phyloP scores from a whole-genome alignment of 1,140 invertebrate species.

The Polypedilum vanderplanki region DNA sequence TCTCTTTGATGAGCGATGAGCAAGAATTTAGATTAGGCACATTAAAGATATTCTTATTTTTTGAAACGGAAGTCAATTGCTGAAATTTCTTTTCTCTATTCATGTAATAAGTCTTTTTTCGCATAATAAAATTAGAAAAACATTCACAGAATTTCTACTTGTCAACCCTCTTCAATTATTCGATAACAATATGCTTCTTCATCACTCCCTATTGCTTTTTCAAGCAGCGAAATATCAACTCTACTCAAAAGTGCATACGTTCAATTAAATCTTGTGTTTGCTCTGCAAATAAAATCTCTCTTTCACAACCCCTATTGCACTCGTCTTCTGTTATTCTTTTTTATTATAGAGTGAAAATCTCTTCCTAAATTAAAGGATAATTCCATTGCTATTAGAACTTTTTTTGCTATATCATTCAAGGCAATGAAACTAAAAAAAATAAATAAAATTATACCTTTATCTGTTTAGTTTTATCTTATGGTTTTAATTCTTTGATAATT shows the following conservation, averaged over 20 bases:
- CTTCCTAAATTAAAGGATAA: constrained; percentile 30
- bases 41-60: too few relatives aligned
- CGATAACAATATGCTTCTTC: not conserved
- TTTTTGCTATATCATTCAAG: not conserved
- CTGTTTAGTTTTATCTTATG: too few relatives aligned
- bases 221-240: not conserved
- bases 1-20: too few relatives aligned
- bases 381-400: constrained; percentile 12
- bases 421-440: too few relatives aligned
- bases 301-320: not conserved
- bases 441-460: too few relatives aligned
- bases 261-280: constrained; percentile 28
- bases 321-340: constrained; percentile 30
- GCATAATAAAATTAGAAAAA: constrained; percentile 26
- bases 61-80: too few relatives aligned
- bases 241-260: constrained; percentile 26
- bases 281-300: not conserved
- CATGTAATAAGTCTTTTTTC: not conserved
- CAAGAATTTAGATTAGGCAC: too few relatives aligned
- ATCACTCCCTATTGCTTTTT: not conserved
- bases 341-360: constrained; percentile 26
- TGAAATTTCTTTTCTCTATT: too few relatives aligned
- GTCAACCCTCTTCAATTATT: constrained; percentile 10
- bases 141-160: constrained; percentile 1
- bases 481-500: too few relatives aligned